These are phyloP conservation scores for Crematogaster levior DNA, from an alignment of 2,888 invertebrate genomes.

Conservation along the genomic window DNA sequence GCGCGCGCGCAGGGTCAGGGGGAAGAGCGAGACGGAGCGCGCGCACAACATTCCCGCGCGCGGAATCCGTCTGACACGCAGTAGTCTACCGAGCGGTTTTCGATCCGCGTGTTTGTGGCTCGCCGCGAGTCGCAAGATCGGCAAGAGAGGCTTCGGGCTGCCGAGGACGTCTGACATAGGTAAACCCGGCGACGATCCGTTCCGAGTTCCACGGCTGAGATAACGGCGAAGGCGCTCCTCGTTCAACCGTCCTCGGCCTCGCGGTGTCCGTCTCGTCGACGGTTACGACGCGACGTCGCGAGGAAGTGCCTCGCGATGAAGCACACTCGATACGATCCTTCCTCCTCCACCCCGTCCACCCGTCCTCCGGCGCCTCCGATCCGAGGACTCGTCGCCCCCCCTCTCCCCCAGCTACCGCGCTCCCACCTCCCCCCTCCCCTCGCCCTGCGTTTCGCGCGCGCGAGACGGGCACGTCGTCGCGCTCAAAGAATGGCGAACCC, in stretches of 20 bases:
- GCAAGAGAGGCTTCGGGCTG: constrained; percentile 18
- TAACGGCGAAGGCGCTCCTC: constrained; percentile 19
- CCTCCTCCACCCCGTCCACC: background rate
- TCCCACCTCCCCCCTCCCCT: background rate
- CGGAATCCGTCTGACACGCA: constrained; percentile 66
- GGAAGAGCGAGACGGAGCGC: constrained; percentile 50
- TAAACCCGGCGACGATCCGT: constrained; percentile 29
- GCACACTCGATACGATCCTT: background rate
- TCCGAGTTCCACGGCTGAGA: background rate
- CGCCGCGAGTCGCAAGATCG: constrained; percentile 55
- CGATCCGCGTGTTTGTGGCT: constrained; percentile 40
- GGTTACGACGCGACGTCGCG: constrained; percentile 26
- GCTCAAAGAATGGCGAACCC: constrained; percentile 63
- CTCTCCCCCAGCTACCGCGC: background rate
- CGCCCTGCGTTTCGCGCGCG: constrained; percentile 25
- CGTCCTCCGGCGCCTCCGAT: constrained; percentile 26
- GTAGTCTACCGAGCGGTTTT: constrained; percentile 58
- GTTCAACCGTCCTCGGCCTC: constrained; percentile 19
- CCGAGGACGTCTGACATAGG: constrained; percentile 14
- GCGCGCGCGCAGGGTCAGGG: constrained; percentile 57
- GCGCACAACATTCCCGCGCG: constrained; percentile 67
- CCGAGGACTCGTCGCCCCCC: constrained; percentile 1
- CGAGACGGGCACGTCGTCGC: constrained; percentile 27
- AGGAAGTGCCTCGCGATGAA: constrained; percentile 47
- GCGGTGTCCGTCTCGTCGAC: background rate